A percentile compares a stretch with the other conserved stretches of the same genome.
Evolutionary conservation across 2,797 vertebrate genomes (phyloP).

Genomic region (Thripadectes ignobilis): DNA sequence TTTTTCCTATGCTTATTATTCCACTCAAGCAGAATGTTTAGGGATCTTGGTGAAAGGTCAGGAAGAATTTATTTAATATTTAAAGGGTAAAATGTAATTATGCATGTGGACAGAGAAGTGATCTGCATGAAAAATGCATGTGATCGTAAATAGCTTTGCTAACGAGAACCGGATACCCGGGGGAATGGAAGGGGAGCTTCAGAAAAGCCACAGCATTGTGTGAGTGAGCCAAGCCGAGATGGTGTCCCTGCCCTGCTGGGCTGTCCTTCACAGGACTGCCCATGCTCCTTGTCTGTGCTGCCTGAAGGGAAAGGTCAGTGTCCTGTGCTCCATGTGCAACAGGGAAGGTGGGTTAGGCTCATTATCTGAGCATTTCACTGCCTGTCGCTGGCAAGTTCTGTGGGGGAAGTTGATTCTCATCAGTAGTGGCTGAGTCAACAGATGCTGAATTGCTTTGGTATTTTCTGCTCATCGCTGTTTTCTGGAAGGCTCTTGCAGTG

Average conservation of each 20-base stretch:
- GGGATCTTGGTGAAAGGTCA: neutral
- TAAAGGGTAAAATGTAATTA: neutral
- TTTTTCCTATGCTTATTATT: neutral
- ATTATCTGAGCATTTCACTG: neutral
- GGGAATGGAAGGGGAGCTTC: neutral
- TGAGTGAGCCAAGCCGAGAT: neutral
- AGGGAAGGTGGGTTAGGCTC: too few relatives aligned
- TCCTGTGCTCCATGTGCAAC: neutral
- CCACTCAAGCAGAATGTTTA: neutral
- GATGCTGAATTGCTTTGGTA: neutral
- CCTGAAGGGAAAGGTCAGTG: neutral
- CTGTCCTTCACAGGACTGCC: neutral
- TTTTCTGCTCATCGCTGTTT: neutral
- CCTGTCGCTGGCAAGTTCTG: neutral
- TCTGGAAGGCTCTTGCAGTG: constrained; percentile 15
- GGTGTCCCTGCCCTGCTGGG: neutral
- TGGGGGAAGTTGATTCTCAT: neutral
- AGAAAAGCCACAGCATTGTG: neutral
- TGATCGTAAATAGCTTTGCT: neutral
- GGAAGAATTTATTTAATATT: neutral
- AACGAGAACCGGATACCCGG: neutral
- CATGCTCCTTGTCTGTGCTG: neutral
- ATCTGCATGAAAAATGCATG: neutral
- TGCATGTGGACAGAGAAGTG: neutral
- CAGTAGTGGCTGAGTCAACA: neutral